Base-by-base conservation (phyloP, 2,888 invertebrate genomes). In the Calameuta filiformis region DNA sequence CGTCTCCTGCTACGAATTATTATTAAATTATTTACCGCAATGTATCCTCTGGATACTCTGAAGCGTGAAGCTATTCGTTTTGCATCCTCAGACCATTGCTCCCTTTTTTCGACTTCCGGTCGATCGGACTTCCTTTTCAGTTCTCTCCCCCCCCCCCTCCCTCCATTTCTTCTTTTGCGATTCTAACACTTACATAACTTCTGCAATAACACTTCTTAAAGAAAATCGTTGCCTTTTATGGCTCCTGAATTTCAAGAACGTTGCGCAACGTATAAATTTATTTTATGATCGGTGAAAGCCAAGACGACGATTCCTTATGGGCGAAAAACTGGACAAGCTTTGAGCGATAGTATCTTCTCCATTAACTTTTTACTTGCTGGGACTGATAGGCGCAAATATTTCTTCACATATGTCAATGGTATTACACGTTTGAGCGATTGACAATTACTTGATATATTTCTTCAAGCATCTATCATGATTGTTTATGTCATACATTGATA, bases 21-120 rank as follows among this genome's bases (percentile, higher is more conserved):
- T 79, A 77, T 83, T 82, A 77, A 79, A 74, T 83, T 76, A 81
- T 76, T 81, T 79, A 82, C 78, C 81, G 77, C 75, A 56, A 56
- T 56, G 15, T 56, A 23, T 23, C 56, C 75, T 75, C 9, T 31
- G 33, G 35, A 56, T 9, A 33, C 35, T 31, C 35, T 23, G 35
- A n/a, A 11, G 11, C 33, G 1, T 35, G 31, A 68, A 69, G 69
- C 31, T n/a, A 12, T 34, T 35, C 69, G 12, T 69, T 69, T 68
- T 76, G 15, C 35, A 23, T 69, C 12, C 35, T 56, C 23, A 15
- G 9, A 56, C 23, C 33, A 30, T 75, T 75, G 69, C 69, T 75
- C 75, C 75, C 40, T 77, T 69, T 77, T 37, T 37, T 56, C 23
- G n/a, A n/a, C 31, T 23, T 35, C 35, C 35, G 35, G 73, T 33